phyloP scores from a whole-genome alignment of 2,888 invertebrate species.

The Odiellus spinosus region DNA sequence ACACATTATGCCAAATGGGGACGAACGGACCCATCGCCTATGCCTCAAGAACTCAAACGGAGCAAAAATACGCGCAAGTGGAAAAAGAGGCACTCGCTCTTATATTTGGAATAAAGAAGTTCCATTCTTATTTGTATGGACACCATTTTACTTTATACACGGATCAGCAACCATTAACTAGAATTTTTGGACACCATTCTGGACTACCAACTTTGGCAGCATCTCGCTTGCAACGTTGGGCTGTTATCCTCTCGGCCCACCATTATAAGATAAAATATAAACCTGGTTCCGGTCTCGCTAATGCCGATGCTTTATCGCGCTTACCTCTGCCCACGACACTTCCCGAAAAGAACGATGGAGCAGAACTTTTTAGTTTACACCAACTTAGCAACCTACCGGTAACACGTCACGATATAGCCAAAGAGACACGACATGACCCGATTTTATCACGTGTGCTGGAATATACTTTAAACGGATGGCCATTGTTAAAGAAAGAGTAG shows the following conservation, averaged over 20 bases:
- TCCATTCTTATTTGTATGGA: conserved; percentile 20
- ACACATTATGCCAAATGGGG: conserved; percentile 9
- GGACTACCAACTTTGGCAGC: conserved; percentile 1
- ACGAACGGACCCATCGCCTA: conserved; percentile 18
- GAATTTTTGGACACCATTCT: conserved; percentile 1
- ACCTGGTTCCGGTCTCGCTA: conserved; percentile 3
- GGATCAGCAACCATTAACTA: conserved; percentile 16
- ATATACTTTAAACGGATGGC: conserved; percentile 4
- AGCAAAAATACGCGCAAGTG: conserved; percentile 19
- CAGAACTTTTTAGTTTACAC: too few species aligned
- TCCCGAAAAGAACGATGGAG: too few species aligned
- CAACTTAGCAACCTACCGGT: too few species aligned
- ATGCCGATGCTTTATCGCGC: conserved; percentile 5
- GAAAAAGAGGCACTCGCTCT: conserved; percentile 16
- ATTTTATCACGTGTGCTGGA: conserved; percentile 2
- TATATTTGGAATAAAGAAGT: conserved; percentile 18
- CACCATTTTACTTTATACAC: conserved; percentile 13
- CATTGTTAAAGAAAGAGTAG: neutral
- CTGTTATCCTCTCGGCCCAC: conserved; percentile 5
- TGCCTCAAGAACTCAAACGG: conserved; percentile 18
- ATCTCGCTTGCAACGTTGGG: conserved; percentile 6
- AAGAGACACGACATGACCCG: conserved; percentile 1
- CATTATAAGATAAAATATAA: neutral
- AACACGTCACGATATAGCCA: conserved; percentile 1
- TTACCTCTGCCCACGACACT: neutral